A percentile compares a stretch with the other conserved stretches of the same genome.
Conservation (phyloP, 1,140 invertebrate species). For the Coptotermes formosanus region DNA sequence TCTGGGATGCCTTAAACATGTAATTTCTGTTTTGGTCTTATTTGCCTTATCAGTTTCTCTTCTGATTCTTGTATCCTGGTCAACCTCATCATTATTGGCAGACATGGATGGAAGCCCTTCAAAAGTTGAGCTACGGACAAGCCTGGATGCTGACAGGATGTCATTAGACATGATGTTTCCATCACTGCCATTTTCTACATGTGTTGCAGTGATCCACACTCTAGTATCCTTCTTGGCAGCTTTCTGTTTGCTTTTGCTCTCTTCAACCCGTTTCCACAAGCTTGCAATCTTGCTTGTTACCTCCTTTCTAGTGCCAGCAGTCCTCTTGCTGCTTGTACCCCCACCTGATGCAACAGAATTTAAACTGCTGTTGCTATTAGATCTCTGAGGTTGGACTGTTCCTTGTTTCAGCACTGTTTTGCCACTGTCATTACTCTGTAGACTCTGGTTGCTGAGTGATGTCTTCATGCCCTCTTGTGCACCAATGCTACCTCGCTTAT, state of each 20-base stretch:
- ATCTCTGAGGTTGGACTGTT: slow-evolving; percentile 16
- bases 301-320: slow-evolving; percentile 57
- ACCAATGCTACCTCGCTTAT: slow-evolving; percentile 6
- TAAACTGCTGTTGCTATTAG: slow-evolving; percentile 57
- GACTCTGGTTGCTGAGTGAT: slow-evolving; percentile 50
- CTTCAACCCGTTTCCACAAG: slow-evolving; percentile 83
- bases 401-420: slow-evolving; percentile 5
- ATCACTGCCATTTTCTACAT: background rate
- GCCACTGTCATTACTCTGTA: slow-evolving; percentile 47
- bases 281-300: slow-evolving; percentile 84
- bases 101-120: slow-evolving; percentile 51
- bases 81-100: background rate
- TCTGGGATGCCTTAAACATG: background rate
- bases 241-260: slow-evolving; percentile 61
- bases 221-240: slow-evolving; percentile 59
- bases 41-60: background rate
- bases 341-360: slow-evolving; percentile 46
- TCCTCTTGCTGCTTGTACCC: slow-evolving; percentile 47
- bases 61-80: background rate
- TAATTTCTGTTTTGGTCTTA: background rate
- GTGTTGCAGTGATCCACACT: slow-evolving; percentile 59
- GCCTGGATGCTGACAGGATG: slow-evolving; percentile 42
- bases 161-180: background rate
- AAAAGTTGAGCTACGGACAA: slow-evolving; percentile 69
- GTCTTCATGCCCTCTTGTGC: slow-evolving; percentile 45